Conservation (phyloP, 1,140 invertebrate genomes). For the Vanessa atalanta region DNA sequence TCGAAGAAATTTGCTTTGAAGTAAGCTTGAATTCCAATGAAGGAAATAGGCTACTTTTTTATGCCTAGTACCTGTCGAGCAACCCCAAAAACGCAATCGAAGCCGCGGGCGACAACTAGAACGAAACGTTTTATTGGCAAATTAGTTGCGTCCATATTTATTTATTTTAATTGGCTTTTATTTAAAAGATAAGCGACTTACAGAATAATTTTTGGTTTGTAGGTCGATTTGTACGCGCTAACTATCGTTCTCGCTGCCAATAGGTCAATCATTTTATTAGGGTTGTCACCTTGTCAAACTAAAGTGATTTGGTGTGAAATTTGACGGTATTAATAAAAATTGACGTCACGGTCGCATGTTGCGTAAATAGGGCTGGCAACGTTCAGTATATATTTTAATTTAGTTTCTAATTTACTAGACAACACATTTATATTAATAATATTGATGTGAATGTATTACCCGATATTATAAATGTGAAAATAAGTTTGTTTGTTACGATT, state of each 20-base stretch:
- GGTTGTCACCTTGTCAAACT: conserved; percentile 45
- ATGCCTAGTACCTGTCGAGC: too few species aligned
- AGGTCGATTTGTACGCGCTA: conserved; percentile 66
- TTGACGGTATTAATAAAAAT: conserved; percentile 25
- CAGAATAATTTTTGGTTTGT: conserved; percentile 37
- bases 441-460: too few species aligned
- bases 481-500: too few species aligned
- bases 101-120: too few species aligned
- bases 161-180: conserved; percentile 29
- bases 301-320: conserved; percentile 22
- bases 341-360: conserved; percentile 12
- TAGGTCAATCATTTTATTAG: conserved; percentile 56
- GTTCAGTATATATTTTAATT: not conserved
- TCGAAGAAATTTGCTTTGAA: too few species aligned
- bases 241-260: conserved; percentile 57
- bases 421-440: too few species aligned
- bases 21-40: too few species aligned
- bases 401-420: too few species aligned
- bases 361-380: conserved; percentile 17
- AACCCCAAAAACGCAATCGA: too few species aligned
- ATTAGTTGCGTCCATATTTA: not conserved
- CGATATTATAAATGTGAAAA: too few species aligned
- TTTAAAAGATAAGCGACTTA: conserved; percentile 25
- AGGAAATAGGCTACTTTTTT: too few species aligned
- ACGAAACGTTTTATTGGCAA: not conserved